Percentiles rank a stretch among this genome's conserved stretches.
Conservation (phyloP, 2,797 vertebrate species). For the Orestias chungarensis region DNA sequence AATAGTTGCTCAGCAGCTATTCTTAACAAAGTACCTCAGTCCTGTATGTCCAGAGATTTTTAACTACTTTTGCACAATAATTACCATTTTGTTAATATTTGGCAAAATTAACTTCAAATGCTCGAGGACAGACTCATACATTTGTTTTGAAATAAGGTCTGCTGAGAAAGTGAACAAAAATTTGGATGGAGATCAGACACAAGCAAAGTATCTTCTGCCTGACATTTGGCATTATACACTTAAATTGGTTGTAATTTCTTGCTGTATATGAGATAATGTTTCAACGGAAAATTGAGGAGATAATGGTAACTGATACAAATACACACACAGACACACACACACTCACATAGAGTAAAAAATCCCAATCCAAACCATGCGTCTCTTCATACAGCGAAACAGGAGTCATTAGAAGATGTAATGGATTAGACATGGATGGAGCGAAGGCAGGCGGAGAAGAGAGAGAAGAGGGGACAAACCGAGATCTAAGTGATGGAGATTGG, state of each 20-base stretch:
- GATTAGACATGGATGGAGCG: constrained; percentile 79
- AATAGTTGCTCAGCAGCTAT: background rate
- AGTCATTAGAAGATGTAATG: constrained; percentile 83
- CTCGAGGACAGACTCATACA: background rate
- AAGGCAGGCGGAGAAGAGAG: constrained; percentile 69
- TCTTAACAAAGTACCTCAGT: background rate
- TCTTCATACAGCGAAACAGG: constrained; percentile 71
- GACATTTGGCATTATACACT: constrained; percentile 21
- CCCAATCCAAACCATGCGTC: constrained; percentile 57
- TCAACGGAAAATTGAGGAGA: constrained; percentile 21
- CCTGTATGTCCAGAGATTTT: too few relatives aligned
- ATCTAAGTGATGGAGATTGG: constrained; percentile 83
- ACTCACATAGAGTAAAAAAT: constrained; percentile 39
- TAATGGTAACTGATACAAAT: constrained; percentile 21
- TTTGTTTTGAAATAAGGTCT: background rate
- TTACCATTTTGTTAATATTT: background rate
- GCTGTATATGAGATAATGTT: constrained; percentile 12
- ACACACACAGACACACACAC: constrained; percentile 24
- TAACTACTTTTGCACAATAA: background rate
- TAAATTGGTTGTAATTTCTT: constrained; percentile 20
- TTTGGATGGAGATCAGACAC: constrained; percentile 3
- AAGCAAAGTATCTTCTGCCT: constrained; percentile 21
- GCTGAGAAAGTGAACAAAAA: constrained; percentile 15
- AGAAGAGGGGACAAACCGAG: constrained; percentile 72
- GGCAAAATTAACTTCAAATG: background rate